Evolutionary conservation across 2,888 invertebrate species (phyloP).

Genomic region (Cyclophora punctaria): DNA sequence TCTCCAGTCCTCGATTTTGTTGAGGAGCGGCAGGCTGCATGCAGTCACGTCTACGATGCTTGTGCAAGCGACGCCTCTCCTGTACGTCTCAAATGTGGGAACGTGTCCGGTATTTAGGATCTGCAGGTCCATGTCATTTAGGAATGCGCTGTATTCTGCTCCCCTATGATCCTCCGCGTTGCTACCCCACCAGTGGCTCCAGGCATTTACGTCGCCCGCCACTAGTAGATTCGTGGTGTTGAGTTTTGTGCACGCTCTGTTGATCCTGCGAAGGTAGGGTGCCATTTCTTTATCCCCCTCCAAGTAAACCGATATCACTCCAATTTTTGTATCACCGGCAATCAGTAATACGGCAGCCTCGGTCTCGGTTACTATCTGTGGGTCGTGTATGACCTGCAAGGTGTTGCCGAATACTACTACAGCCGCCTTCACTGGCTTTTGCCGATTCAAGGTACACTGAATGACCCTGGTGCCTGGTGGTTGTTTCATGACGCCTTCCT

Average conservation of each 20-base stretch:
- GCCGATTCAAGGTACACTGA: not conserved
- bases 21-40: constrained; percentile 8
- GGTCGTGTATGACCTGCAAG: not conserved
- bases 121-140: constrained; percentile 12
- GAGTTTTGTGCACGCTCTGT: no score
- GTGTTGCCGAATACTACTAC: not conserved
- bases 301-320: no score
- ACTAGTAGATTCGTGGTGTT: no score
- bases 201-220: not conserved
- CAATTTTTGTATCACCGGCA: no score
- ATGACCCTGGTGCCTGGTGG: not conserved
- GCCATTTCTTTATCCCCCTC: no score
- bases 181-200: not conserved
- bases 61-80: constrained; percentile 5
- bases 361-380: not conserved
- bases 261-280: no score
- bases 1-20: constrained; percentile 13
- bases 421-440: not conserved
- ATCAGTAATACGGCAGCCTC: no score
- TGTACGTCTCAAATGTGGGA: constrained; percentile 13
- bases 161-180: constrained; percentile 13
- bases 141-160: constrained; percentile 6
- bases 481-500: not conserved
- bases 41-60: constrained; percentile 18
- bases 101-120: constrained; percentile 14